Percentiles rank a stretch among this genome's conserved stretches.
Conservation (phyloP, 2,113 vertebrate genomes). For the Myotis lucifugus region DNA sequence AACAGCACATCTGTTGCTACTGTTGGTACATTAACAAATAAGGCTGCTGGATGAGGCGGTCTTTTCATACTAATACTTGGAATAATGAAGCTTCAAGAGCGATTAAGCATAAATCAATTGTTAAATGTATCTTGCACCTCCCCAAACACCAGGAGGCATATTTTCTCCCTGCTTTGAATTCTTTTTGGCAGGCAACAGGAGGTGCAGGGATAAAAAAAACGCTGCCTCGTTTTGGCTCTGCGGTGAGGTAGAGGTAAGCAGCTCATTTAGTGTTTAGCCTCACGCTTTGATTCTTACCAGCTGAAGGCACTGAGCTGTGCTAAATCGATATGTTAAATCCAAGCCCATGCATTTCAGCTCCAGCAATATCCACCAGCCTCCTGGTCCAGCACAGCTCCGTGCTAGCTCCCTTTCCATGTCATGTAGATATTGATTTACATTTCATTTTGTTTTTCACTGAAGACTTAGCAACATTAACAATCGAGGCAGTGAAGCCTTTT, state of each 20-base stretch:
- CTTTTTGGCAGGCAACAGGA: conserved; percentile 21
- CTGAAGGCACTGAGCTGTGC: background rate
- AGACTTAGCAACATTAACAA: background rate
- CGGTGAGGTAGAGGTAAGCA: background rate
- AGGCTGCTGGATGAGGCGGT: conserved; percentile 76
- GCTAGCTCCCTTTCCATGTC: background rate
- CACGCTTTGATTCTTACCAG: conserved; percentile 16
- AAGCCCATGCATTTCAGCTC: background rate
- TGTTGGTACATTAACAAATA: conserved; percentile 78
- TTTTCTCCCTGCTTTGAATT: conserved; percentile 34
- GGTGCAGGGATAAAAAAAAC: background rate
- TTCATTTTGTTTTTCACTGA: conserved; percentile 1
- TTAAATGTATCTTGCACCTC: conserved; percentile 68
- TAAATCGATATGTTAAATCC: background rate
- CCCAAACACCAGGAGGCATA: conserved; percentile 10
- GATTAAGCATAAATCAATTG: conserved; percentile 85
- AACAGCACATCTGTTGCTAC: conserved; percentile 77
- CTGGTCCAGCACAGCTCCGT: background rate
- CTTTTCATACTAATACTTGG: conserved; percentile 78
- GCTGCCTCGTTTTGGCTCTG: background rate
- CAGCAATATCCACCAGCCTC: rapidly evolving
- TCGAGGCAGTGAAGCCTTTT: background rate
- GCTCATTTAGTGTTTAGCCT: conserved; percentile 40
- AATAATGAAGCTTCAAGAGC: conserved; percentile 83
- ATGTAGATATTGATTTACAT: rapidly evolving